Evolutionary conservation across 2,888 invertebrate species (phyloP).

Genomic region (Lycophotia porphyrea): DNA sequence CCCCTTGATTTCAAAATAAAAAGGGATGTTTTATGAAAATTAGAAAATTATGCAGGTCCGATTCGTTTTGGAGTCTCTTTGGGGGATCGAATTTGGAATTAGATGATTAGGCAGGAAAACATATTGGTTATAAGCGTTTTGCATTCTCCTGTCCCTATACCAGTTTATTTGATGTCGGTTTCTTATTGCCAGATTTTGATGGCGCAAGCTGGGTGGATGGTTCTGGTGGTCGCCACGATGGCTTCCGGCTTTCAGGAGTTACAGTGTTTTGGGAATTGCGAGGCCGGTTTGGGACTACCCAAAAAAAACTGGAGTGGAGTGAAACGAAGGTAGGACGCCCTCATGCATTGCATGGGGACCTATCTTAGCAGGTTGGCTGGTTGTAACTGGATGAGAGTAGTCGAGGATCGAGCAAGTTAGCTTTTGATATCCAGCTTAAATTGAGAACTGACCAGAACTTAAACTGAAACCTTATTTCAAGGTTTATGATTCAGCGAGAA

Average conservation of each 20-base stretch:
- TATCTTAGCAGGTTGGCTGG: neutral
- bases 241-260: no score
- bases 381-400: neutral
- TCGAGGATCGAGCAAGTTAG: neutral
- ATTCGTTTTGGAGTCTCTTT: neutral
- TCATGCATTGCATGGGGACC: neutral
- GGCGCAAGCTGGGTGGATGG: neutral
- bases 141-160: neutral
- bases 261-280: no score
- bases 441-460: neutral
- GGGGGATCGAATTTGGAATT: neutral
- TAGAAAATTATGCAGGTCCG: constrained; percentile 27
- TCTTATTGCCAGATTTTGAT: neutral
- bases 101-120: neutral
- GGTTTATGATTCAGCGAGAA: neutral
- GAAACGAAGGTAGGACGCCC: neutral
- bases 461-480: neutral
- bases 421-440: neutral
- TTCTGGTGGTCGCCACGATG: no score
- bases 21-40: constrained; percentile 23
- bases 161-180: neutral
- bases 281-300: no score
- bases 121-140: neutral
- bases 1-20: constrained; percentile 49
- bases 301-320: neutral